Percentiles rank a stretch among this genome's conserved stretches.
Evolutionary conservation across 2,797 vertebrate genomes (phyloP).

Genomic region (Mustela erminea): DNA sequence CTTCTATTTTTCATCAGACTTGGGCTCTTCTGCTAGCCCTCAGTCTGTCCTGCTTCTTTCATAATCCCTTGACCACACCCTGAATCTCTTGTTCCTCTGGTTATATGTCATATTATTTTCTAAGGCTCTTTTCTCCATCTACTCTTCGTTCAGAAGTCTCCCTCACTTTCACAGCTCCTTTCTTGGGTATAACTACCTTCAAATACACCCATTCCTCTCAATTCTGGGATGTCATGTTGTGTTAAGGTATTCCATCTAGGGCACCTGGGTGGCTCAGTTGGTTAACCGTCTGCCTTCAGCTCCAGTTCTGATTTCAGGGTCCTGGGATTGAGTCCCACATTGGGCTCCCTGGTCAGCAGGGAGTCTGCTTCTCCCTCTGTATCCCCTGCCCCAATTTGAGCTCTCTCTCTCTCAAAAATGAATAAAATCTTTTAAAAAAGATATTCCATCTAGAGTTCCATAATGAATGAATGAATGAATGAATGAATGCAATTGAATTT

Average conservation of each 20-base stretch:
- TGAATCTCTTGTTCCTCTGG: neutral
- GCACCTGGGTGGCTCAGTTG: too few species aligned
- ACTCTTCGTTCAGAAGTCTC: neutral
- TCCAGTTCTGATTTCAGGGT: too few species aligned
- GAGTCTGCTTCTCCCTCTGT: too few species aligned
- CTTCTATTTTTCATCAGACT: neutral
- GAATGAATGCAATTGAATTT: neutral
- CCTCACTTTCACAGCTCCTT: neutral
- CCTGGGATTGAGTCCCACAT: too few species aligned
- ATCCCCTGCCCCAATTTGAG: too few species aligned
- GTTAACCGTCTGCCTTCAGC: too few species aligned
- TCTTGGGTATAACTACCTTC: neutral
- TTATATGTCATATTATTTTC: neutral
- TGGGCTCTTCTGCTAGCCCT: neutral
- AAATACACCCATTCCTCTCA: neutral
- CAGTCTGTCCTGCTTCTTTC: neutral
- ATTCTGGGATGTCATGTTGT: neutral
- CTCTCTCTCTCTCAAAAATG: too few species aligned
- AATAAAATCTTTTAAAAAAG: neutral
- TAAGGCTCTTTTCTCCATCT: neutral
- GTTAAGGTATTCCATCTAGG: neutral
- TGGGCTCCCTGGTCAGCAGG: too few species aligned
- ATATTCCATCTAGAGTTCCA: neutral
- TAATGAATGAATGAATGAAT: neutral
- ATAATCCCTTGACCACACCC: neutral